Evolutionary conservation across 2,888 invertebrate species (phyloP).

Genomic region (Drosophila prostipennis): DNA sequence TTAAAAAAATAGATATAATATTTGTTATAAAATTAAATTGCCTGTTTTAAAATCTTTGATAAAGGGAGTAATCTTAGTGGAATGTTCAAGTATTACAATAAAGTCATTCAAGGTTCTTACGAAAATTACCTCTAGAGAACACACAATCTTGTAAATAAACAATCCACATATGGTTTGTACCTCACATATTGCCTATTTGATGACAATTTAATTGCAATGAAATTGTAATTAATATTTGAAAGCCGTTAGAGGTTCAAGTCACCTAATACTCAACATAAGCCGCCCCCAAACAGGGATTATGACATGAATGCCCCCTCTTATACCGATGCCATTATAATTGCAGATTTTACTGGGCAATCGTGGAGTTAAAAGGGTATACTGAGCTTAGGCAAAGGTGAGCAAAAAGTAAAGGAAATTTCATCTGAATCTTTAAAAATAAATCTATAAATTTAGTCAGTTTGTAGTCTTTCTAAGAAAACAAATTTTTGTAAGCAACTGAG

Average conservation of each 20-base stretch:
- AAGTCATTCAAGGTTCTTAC: no score
- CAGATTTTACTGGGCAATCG: conserved; percentile 7
- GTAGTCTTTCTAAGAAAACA: no score
- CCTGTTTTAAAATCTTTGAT: no score
- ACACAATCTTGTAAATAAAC: background rate
- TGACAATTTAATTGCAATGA: background rate
- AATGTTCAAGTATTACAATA: no score
- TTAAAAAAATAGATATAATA: no score
- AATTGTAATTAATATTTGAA: conserved; percentile 7
- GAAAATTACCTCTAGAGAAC: no score
- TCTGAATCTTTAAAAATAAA: no score
- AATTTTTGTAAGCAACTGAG: no score
- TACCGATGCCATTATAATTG: conserved; percentile 26
- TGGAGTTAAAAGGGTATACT: background rate
- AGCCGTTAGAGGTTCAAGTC: background rate
- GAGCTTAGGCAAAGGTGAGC: background rate
- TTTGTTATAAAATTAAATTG: no score
- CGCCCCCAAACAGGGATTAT: conserved; percentile 3
- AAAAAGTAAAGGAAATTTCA: background rate
- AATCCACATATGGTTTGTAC: background rate
- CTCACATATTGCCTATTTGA: background rate
- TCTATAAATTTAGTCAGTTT: no score
- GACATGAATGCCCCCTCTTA: conserved; percentile 9
- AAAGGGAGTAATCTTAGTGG: no score
- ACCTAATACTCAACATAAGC: background rate